Evolutionary conservation across 2,113 vertebrate species (phyloP), one percentile per base, ranked within the genome.

Genomic region (Carettochelys insculpta): DNA sequence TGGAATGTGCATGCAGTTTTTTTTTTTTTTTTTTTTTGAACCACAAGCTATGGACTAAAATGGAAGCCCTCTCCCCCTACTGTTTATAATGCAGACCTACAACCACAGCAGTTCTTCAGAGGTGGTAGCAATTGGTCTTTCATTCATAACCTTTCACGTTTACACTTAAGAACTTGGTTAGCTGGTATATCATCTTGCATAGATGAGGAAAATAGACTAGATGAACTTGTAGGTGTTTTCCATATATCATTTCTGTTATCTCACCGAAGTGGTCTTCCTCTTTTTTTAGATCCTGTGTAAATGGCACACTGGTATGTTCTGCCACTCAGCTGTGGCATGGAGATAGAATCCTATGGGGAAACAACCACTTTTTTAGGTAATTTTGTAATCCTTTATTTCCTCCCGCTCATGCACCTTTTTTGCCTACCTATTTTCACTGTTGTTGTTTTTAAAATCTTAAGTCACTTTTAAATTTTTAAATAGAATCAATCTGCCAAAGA

Each of bases 321-420:
- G 84, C 96, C 84, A 99, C 98, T 80, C 98, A 98, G 65, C 96
- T 99, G 58, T 99, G 99, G 99, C 99, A 99, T 0, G 99, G 99
- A 52, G 99, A 99, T 89, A 98, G 99, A 47, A 99, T 99, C 94
- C 97, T 99, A 77, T 99, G 99, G 99, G 99, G 99, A 91, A 99
- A 99, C 96, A 99, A 99, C 98, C 99, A 99, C 98, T 99, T 99
- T 89, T 99, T 99, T 97, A 99, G 99, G 99, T 99, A 98, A 94
- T 31, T 2, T 4, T 54, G 84, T 43, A 31, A 89, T 19, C 13
- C 27, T 43, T 41, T 53, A 27, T 77, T 80, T 90, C 19, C 47
- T 51, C 90, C 83, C 34, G 43, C 45, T 43, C 29, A 81, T 3
- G 1, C 22, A 45, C 8, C 87, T 76, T 85, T n/a, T 19, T 54